These are phyloP conservation scores for Toxotes jaculatrix DNA, from an alignment of 2,113 vertebrate genomes.

Conservation along the genomic window DNA sequence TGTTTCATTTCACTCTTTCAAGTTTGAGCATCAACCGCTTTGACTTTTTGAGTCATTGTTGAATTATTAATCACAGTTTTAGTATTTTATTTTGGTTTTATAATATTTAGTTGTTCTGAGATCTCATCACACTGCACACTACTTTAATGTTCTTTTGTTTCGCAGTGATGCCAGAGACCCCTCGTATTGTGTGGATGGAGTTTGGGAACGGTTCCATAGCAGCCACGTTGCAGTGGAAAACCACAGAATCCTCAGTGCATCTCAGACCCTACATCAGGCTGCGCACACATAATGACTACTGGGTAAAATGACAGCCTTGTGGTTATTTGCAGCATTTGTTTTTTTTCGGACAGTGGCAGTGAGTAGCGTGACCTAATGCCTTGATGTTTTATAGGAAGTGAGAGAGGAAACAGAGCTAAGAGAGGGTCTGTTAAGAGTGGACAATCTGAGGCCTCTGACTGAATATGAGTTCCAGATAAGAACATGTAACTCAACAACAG, in stretches of 20 bases:
- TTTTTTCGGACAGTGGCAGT: background rate
- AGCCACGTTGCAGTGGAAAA: conserved; percentile 73
- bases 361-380: background rate
- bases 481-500: conserved; percentile 57
- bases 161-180: conserved; percentile 80
- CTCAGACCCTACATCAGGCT: conserved; percentile 65
- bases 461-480: conserved; percentile 79
- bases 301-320: conserved; percentile 72
- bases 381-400: conserved; percentile 51
- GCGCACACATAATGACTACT: conserved; percentile 12
- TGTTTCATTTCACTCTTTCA: background rate
- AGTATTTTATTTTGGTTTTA: background rate
- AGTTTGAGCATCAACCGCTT: background rate
- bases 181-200: conserved; percentile 60
- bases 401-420: conserved; percentile 34
- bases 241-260: conserved; percentile 23
- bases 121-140: background rate
- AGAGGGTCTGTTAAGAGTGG: conserved; percentile 50
- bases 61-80: background rate
- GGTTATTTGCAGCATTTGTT: background rate
- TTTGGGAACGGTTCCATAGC: conserved; percentile 60
- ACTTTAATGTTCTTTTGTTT: conserved; percentile 8
- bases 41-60: background rate
- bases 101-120: background rate
- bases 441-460: conserved; percentile 65